Percentiles rank a stretch among this genome's conserved stretches.
Evolutionary conservation across 64 coral and sea anemone genomes (phyloP).

Genomic region (Pocillopora damicornis): DNA sequence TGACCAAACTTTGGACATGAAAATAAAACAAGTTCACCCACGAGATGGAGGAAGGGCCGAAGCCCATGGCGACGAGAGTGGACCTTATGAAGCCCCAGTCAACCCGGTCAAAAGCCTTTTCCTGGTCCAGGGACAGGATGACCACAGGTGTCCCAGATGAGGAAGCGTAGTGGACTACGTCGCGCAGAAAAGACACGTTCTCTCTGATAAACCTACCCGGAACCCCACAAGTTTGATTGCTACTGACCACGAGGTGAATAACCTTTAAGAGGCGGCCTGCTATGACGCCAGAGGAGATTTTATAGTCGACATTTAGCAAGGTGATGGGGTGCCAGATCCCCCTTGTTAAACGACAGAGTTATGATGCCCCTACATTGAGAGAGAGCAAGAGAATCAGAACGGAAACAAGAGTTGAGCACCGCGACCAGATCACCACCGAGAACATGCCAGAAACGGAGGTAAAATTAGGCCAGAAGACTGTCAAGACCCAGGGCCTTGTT

Average conservation of each 20-base stretch:
- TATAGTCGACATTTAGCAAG: conserved; percentile 20
- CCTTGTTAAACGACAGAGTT: conserved; percentile 6
- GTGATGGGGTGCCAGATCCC: not conserved
- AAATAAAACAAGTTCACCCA: conserved; percentile 34
- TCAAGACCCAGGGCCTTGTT: conserved; percentile 10
- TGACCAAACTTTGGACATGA: not conserved
- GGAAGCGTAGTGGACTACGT: too few relatives aligned
- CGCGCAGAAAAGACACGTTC: not conserved
- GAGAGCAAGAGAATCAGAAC: not conserved
- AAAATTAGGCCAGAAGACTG: conserved; percentile 20
- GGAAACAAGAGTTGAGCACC: not conserved
- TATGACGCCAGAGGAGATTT: not conserved
- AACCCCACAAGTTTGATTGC: conserved; percentile 29
- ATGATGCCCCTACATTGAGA: not conserved
- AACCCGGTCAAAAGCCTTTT: too few relatives aligned
- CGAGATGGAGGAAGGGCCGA: conserved; percentile 6
- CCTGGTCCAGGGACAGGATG: too few relatives aligned
- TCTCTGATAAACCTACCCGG: conserved; percentile 19
- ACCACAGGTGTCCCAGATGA: too few relatives aligned
- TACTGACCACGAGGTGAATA: conserved; percentile 1
- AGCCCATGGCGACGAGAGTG: conserved; percentile 19
- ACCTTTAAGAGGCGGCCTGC: conserved; percentile 28
- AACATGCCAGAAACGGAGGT: not conserved
- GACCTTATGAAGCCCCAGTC: conserved; percentile 16
- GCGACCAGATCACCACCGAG: not conserved